Conservation (phyloP, 1,140 invertebrate genomes). For the Ladona fulva region DNA sequence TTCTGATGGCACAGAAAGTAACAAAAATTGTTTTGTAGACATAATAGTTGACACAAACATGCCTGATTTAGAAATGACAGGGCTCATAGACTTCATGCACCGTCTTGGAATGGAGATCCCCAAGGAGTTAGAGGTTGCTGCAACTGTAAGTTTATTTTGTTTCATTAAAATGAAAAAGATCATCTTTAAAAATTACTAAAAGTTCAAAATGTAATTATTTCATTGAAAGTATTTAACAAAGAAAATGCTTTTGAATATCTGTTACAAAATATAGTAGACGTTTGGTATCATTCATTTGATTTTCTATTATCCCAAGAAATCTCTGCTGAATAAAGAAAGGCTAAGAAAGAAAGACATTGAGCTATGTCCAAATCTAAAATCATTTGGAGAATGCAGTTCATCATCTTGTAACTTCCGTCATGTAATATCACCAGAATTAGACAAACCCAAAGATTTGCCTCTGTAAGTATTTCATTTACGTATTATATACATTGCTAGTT, state of each 20-base stretch:
- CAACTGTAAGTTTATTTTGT: slow-evolving; percentile 1
- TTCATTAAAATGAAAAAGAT: no score
- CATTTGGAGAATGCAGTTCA: neutral
- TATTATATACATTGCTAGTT: no score
- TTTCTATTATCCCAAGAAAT: neutral
- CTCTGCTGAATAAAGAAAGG: neutral
- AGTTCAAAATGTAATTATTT: no score
- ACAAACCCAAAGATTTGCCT: neutral
- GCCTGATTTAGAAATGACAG: slow-evolving; percentile 30
- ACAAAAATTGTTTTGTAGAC: slow-evolving; percentile 28
- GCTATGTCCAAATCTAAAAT: neutral
- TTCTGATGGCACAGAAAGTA: neutral
- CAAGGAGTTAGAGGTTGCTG: slow-evolving; percentile 21
- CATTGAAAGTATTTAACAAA: no score
- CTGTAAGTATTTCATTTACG: neutral
- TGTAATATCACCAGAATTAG: neutral
- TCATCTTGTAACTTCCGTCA: neutral
- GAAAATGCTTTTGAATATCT: no score
- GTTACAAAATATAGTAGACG: no score
- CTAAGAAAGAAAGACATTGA: neutral
- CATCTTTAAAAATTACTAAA: no score
- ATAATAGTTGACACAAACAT: slow-evolving; percentile 34
- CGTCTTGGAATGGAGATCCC: slow-evolving; percentile 29
- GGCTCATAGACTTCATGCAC: slow-evolving; percentile 31
- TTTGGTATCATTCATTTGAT: neutral